These are phyloP conservation scores for Hymenopus coronatus DNA, from an alignment of 2,888 invertebrate genomes.

Conservation along the genomic window DNA sequence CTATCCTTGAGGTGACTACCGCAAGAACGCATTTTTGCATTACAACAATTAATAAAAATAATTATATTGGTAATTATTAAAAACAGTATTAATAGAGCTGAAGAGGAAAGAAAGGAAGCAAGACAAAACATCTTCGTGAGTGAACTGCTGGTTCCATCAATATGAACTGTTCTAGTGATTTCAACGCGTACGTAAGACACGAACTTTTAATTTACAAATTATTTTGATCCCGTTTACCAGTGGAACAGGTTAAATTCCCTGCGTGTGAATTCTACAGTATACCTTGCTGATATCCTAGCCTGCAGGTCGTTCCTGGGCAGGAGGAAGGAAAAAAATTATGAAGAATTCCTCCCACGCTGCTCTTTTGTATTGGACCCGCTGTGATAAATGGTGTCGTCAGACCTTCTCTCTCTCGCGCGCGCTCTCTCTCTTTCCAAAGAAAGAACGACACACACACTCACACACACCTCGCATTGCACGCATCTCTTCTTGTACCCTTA, in stretches of 20 bases:
- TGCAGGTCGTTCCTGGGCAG: background rate
- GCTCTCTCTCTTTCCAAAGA: background rate
- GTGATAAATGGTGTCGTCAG: constrained; percentile 29
- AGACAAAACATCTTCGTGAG: too few relatives aligned
- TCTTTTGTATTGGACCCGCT: constrained; percentile 9
- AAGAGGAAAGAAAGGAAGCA: too few relatives aligned
- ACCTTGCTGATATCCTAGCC: background rate
- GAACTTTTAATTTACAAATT: background rate
- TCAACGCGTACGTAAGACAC: background rate
- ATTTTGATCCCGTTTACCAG: background rate
- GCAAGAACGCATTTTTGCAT: too few relatives aligned
- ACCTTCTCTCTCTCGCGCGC: background rate
- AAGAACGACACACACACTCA: background rate
- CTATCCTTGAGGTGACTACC: too few relatives aligned
- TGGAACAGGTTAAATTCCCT: background rate
- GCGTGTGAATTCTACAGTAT: background rate
- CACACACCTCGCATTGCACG: background rate
- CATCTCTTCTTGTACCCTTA: background rate
- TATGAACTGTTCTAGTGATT: background rate
- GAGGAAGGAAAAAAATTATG: background rate
- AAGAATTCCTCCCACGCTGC: constrained; percentile 18
- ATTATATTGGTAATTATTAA: too few relatives aligned
- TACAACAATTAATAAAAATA: too few relatives aligned
- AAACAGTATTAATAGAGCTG: too few relatives aligned
- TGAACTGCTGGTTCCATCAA: too few relatives aligned